These are phyloP conservation scores for Leucoraja erinaceus DNA, from an alignment of 2,113 vertebrate genomes.

Conservation along the genomic window DNA sequence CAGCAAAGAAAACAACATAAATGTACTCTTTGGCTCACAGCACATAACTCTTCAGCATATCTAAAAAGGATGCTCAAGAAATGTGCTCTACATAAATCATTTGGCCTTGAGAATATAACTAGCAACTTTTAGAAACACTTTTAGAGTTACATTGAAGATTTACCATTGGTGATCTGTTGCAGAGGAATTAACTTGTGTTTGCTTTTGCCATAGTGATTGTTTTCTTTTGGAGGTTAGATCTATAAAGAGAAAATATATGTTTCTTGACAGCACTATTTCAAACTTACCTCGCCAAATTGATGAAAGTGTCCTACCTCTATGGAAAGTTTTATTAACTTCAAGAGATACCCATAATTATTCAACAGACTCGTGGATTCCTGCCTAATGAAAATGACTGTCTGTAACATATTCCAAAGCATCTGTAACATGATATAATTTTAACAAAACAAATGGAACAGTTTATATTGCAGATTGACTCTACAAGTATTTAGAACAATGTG, in stretches of 20 bases:
- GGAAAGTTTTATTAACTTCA: slow-evolving; percentile 20
- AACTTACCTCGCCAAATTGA: background rate
- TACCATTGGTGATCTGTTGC: background rate
- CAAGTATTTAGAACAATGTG: background rate
- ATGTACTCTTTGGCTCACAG: slow-evolving; percentile 4
- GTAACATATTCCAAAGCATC: background rate
- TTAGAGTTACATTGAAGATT: slow-evolving; percentile 20
- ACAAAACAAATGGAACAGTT: background rate
- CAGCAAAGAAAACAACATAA: slow-evolving; percentile 18
- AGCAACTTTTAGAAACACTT: background rate
- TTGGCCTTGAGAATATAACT: slow-evolving; percentile 26
- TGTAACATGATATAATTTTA: slow-evolving; percentile 3
- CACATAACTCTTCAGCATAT: background rate
- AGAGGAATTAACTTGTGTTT: background rate
- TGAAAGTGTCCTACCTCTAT: background rate
- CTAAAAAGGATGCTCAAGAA: background rate
- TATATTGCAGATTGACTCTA: background rate
- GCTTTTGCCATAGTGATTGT: background rate
- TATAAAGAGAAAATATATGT: background rate
- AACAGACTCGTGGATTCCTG: background rate
- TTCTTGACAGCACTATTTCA: slow-evolving; percentile 21
- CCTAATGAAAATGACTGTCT: background rate
- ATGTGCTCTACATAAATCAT: slow-evolving; percentile 1
- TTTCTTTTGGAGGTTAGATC: slow-evolving; percentile 1
- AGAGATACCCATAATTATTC: background rate